These are phyloP conservation scores for Molossus alvarezi DNA, from an alignment of 2,797 vertebrate species.

Conservation along the genomic window DNA sequence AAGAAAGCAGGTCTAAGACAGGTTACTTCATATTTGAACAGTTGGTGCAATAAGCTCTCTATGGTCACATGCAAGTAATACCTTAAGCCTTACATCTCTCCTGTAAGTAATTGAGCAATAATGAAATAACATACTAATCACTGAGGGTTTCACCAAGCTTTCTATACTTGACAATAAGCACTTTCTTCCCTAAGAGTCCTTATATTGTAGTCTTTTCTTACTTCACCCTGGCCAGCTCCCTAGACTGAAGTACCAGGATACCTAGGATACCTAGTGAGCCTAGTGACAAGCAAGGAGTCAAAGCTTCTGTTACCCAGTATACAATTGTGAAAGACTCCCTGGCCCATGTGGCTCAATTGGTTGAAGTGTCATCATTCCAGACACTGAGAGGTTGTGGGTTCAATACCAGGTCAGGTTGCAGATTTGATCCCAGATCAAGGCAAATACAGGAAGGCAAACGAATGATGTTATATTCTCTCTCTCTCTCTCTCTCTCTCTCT, in stretches of 20 bases:
- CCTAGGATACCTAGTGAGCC: background rate
- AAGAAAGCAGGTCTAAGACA: background rate
- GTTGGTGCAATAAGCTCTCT: background rate
- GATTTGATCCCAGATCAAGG: background rate
- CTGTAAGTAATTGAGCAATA: conserved; percentile 4
- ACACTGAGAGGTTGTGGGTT: background rate
- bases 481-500: background rate
- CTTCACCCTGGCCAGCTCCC: background rate
- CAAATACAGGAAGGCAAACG: background rate
- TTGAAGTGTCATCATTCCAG: background rate
- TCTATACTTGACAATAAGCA: background rate
- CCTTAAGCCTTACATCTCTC: background rate
- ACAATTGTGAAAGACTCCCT: background rate
- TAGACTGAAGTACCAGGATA: background rate
- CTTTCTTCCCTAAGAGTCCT: background rate
- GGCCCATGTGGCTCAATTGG: background rate
- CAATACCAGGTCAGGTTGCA: background rate
- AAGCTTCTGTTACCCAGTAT: background rate
- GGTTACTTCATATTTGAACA: background rate
- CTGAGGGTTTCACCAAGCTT: background rate
- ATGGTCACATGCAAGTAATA: background rate
- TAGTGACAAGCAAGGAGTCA: background rate
- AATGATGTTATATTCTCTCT: background rate
- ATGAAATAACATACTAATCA: background rate
- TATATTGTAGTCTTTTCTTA: background rate